Base-by-base conservation (phyloP, 2,888 invertebrate genomes). In the Diachrysia chrysitis region DNA sequence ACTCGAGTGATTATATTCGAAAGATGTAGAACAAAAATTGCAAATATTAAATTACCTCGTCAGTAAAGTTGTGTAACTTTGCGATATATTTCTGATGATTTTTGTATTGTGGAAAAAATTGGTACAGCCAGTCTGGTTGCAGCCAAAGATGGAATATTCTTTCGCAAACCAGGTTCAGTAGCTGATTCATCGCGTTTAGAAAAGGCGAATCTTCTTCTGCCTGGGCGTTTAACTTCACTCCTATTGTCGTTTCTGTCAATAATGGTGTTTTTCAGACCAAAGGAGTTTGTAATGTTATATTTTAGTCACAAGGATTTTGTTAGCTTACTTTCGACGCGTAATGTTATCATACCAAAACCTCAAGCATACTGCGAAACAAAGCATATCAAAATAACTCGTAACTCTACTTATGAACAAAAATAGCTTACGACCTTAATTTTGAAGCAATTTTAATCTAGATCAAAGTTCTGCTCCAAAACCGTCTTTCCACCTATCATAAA, bases 11-110 rank as follows among this genome's bases (percentile, higher is more conserved):
- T 2, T 9, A 17, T 46, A 46, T 1, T 1, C n/a, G 0, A 3
- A 5, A 14, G 14, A 37, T 16, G 9, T 19, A 48, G 1, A 17
- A 17, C 9, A 19, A 1, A 5, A 46, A 17, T 5, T 4, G 4
- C 19, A 21, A 21, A 51, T 21, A 51, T 51, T 19, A 42, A 74
- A 79, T 85, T 83, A 96, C 96, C 74, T 93, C 81, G 75, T 95
- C 90, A 19, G 93, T 97, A 80, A 97, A 97, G 4, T 84, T 85
- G 76, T 97, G 97, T 79, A 97, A 89, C 17, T 95, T 87, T 55
- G 93, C 86, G 6, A 97, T 71, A 76, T 93, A 93, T 37, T 92
- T 85, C 35, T 95, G 86, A 74, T 96, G 96, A 60, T 95, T 92
- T 59, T 87, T 90, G 5, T 96, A 96, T 63, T 93, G 90, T 16